These are phyloP conservation scores for Podarcis lilfordi DNA, from an alignment of 2,797 vertebrate species.

Conservation along the genomic window DNA sequence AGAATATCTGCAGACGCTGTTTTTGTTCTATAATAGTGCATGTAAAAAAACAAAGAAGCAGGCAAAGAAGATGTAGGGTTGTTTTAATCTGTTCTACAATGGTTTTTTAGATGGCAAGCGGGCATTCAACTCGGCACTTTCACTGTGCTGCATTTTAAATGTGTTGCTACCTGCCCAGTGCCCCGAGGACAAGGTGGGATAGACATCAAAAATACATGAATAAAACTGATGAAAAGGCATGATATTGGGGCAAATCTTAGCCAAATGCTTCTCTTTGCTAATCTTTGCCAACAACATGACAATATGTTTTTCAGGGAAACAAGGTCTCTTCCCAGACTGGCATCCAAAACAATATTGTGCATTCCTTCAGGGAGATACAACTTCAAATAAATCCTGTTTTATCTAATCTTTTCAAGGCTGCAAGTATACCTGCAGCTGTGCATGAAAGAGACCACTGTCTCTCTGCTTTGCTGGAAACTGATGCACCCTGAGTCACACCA, in stretches of 20 bases:
- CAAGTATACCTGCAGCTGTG: slow-evolving; percentile 23
- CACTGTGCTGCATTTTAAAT: neutral
- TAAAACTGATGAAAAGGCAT: neutral
- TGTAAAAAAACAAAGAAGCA: neutral
- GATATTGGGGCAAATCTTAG: neutral
- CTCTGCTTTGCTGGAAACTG: slow-evolving; percentile 15
- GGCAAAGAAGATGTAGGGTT: neutral
- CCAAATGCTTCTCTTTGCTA: slow-evolving; percentile 8
- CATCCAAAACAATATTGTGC: slow-evolving; percentile 38
- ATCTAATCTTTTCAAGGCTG: slow-evolving; percentile 34
- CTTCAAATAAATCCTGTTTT: slow-evolving; percentile 20
- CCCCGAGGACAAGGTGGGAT: neutral
- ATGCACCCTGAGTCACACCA: neutral
- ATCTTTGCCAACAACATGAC: slow-evolving; percentile 1
- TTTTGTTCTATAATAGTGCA: neutral
- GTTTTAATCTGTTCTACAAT: neutral
- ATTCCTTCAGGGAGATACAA: slow-evolving; percentile 23
- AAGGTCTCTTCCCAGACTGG: slow-evolving; percentile 11
- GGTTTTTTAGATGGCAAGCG: neutral
- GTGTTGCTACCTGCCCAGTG: neutral
- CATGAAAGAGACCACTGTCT: slow-evolving; percentile 27
- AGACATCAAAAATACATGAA: neutral
- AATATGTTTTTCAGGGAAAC: slow-evolving; percentile 22
- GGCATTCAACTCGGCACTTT: neutral
- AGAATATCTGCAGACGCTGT: neutral